phyloP scores from a whole-genome alignment of 2,797 vertebrate genomes.

The Microchirus variegatus region DNA sequence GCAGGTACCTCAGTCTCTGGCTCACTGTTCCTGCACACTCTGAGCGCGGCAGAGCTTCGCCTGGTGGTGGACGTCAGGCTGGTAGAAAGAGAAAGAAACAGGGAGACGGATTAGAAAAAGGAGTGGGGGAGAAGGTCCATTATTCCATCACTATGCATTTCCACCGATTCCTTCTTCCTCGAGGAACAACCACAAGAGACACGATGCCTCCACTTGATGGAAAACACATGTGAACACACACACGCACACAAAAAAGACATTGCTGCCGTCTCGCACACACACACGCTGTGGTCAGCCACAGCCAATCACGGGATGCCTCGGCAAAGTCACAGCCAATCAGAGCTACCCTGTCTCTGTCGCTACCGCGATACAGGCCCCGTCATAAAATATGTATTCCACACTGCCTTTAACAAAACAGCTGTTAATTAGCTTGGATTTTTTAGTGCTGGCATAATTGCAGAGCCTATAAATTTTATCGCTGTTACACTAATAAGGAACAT shows the following conservation, averaged over 20 bases:
- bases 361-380: slow-evolving; percentile 6
- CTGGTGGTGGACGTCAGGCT: slow-evolving; percentile 96
- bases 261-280: slow-evolving; percentile 28
- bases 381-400: slow-evolving; percentile 15
- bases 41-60: slow-evolving; percentile 91
- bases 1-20: slow-evolving; percentile 88
- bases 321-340: slow-evolving; percentile 54
- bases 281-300: slow-evolving; percentile 21
- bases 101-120: slow-evolving; percentile 25
- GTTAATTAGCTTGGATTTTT: slow-evolving; percentile 11
- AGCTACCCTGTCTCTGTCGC: slow-evolving; percentile 35
- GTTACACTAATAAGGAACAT: background rate
- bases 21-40: slow-evolving; percentile 83
- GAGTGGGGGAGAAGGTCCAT: slow-evolving; percentile 20
- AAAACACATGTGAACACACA: slow-evolving; percentile 71
- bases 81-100: slow-evolving; percentile 25
- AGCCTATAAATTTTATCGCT: background rate
- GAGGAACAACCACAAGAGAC: slow-evolving; percentile 64
- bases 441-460: background rate
- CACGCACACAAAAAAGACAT: slow-evolving; percentile 16
- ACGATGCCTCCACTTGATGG: slow-evolving; percentile 65
- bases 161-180: slow-evolving; percentile 37
- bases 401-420: slow-evolving; percentile 8
- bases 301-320: slow-evolving; percentile 51
- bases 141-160: slow-evolving; percentile 41